Percentiles rank a stretch among this genome's conserved stretches.
Evolutionary conservation across 2,797 vertebrate genomes (phyloP).

Genomic region (Cynopterus sphinx): DNA sequence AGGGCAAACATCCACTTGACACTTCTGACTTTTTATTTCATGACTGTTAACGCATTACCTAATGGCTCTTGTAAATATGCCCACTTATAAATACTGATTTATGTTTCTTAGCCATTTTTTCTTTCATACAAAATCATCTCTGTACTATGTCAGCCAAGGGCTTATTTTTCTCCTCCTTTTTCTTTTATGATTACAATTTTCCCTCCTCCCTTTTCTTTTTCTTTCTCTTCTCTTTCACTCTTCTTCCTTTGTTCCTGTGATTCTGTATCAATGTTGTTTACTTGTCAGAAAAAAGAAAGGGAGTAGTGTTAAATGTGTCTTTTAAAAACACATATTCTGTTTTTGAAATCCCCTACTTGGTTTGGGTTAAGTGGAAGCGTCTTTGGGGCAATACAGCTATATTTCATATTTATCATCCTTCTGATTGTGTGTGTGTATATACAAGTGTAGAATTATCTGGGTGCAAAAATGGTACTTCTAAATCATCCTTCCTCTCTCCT

Average conservation of each 20-base stretch:
- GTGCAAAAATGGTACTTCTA: neutral
- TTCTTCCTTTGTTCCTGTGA: neutral
- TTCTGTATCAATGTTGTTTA: neutral
- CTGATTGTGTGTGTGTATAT: neutral
- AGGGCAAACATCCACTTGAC: neutral
- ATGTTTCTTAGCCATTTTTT: neutral
- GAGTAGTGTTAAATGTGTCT: neutral
- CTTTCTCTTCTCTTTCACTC: neutral
- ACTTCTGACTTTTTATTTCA: conserved; percentile 40
- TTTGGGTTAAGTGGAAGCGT: neutral
- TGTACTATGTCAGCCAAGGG: neutral
- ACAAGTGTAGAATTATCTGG: neutral
- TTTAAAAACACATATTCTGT: neutral
- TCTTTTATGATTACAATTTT: neutral
- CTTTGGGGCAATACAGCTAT: neutral
- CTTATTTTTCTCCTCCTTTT: neutral
- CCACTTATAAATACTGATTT: neutral
- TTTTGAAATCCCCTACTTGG: neutral
- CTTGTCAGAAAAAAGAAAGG: neutral
- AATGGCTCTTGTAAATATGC: conserved; percentile 16
- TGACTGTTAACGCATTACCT: neutral
- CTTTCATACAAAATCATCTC: neutral
- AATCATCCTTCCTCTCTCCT: neutral
- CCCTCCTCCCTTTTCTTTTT: no score
- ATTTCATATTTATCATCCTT: neutral